These are phyloP conservation scores for Hyles euphorbiae DNA, from an alignment of 1,140 invertebrate genomes.

Conservation along the genomic window DNA sequence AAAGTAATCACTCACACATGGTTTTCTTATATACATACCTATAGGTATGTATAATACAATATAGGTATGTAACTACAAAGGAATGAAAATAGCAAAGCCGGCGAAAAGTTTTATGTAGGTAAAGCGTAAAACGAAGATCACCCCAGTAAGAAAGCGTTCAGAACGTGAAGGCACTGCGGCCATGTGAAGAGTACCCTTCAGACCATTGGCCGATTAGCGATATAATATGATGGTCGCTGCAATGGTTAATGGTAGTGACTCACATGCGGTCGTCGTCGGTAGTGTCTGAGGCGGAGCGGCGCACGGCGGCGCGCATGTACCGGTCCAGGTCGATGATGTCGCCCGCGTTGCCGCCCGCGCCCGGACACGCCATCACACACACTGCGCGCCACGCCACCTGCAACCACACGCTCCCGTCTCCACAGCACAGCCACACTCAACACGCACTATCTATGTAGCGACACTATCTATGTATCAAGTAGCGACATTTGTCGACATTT, in stretches of 20 bases:
- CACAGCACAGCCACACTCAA: too few relatives aligned
- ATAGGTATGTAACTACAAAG: not conserved
- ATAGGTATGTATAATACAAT: not conserved
- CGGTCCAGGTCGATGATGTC: conserved; percentile 64
- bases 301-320: conserved; percentile 47
- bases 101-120: too few relatives aligned
- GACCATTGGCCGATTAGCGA: too few relatives aligned
- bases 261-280: not conserved
- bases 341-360: conserved; percentile 16
- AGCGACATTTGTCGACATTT: too few relatives aligned
- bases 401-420: too few relatives aligned
- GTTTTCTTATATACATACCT: not conserved
- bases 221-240: not conserved
- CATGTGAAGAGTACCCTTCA: too few relatives aligned
- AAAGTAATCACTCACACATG: not conserved
- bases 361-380: conserved; percentile 24
- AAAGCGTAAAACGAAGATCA: too few relatives aligned
- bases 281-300: conserved; percentile 20
- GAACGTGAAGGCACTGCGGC: too few relatives aligned
- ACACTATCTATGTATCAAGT: too few relatives aligned
- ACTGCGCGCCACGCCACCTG: conserved; percentile 1
- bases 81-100: too few relatives aligned
- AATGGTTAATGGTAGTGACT: not conserved
- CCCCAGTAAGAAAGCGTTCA: too few relatives aligned
- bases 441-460: too few relatives aligned